Evolutionary conservation across 1,140 invertebrate species (phyloP), one percentile per base, ranked within the genome.

Genomic region (Thaumetopoea pityocampa): DNA sequence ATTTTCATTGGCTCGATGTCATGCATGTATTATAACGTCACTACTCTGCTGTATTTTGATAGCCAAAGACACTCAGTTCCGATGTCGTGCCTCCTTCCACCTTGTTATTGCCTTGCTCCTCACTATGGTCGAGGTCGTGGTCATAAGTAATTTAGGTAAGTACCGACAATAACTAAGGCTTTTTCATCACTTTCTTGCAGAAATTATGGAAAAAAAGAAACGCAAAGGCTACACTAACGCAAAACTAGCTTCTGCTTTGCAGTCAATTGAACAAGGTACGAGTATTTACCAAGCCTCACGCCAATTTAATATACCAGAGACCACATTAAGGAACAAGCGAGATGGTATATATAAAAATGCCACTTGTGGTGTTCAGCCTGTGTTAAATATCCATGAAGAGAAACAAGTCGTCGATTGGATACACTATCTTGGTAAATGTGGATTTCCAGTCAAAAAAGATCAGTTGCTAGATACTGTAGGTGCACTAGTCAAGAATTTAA

Each of bases 151-250:
- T n/a, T n/a, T n/a, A n/a, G n/a, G n/a, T n/a, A n/a, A n/a, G n/a
- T n/a, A n/a, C n/a, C n/a, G n/a, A n/a, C n/a, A n/a, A n/a, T n/a
- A n/a, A n/a, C n/a, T n/a, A n/a, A n/a, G n/a, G n/a, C n/a, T n/a
- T n/a, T n/a, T n/a, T n/a, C n/a, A n/a, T n/a, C n/a, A 18, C 26
- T 40, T 43, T 33, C 29, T 44, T 44, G 12, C 15, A 36, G 17
- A 18, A 14, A 44, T 18, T 11, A 35, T 45, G 42, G 40, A 45
- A 3, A 45, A 28, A 49, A 42, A 49, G 30, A 41, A 41, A 28
- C 37, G 26, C 7, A 42, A 42, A 11, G 9, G 14, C 17, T 49
- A 49, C 12, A 41, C 24, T 18, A 11, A 49, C 17, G n/a, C 14
- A 16, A 11, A 34, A 34, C 15, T 49, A 11, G 24, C 17, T 28